phyloP scores from a whole-genome alignment of 2,113 vertebrate species.

The Pygoscelis adeliae region DNA sequence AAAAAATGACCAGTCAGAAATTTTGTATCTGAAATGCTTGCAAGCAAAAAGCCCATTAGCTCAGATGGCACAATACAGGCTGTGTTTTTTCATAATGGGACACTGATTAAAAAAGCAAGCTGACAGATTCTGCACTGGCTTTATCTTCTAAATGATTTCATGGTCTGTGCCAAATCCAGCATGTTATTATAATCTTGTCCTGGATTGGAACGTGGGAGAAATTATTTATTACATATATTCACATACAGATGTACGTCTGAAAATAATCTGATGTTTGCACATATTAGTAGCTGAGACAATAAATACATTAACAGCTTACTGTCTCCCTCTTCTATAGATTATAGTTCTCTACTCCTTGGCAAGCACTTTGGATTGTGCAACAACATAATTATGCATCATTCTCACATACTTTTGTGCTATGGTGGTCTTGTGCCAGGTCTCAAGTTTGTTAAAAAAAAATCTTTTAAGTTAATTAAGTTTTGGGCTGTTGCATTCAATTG shows the following conservation, averaged over 20 bases:
- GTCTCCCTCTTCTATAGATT: neutral
- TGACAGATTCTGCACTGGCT: neutral
- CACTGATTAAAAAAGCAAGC: neutral
- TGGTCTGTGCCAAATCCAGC: neutral
- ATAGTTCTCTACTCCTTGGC: neutral
- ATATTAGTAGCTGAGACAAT: neutral
- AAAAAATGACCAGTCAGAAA: neutral
- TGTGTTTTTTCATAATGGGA: neutral
- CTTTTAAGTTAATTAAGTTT: neutral
- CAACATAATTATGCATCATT: neutral
- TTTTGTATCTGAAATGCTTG: neutral
- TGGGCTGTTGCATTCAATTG: neutral
- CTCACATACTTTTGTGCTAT: neutral
- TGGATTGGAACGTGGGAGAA: neutral
- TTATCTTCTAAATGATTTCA: neutral
- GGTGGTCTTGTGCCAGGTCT: neutral
- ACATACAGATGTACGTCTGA: neutral
- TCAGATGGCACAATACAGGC: neutral
- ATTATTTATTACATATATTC: neutral
- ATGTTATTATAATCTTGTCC: neutral
- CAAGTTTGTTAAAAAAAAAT: neutral
- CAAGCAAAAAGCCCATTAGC: neutral
- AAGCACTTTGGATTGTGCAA: neutral
- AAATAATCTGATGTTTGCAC: neutral
- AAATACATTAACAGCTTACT: neutral